A percentile compares a stretch with the other conserved stretches of the same genome.
phyloP scores from a whole-genome alignment of 2,888 invertebrate species.

The Tricholauxania praeusta region DNA sequence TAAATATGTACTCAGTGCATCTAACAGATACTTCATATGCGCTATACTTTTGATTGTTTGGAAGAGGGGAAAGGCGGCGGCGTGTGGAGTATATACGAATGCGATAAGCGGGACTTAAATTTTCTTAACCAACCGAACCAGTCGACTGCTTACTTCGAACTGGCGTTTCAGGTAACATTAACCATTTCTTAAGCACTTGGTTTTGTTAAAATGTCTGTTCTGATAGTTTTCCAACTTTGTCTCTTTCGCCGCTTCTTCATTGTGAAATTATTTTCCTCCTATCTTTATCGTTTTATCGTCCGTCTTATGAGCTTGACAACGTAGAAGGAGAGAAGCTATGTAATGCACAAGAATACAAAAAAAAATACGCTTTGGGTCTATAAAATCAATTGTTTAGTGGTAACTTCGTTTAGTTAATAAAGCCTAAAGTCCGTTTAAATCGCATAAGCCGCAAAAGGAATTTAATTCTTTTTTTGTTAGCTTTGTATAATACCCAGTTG shows the following conservation, averaged over 20 bases:
- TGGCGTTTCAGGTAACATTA: conserved; percentile 62
- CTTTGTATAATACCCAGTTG: too few relatives aligned
- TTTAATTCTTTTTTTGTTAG: too few relatives aligned
- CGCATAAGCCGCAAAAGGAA: too few relatives aligned
- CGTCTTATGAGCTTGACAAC: neutral
- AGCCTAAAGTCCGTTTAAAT: conserved; percentile 42
- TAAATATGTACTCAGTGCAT: conserved; percentile 17
- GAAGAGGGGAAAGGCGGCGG: neutral
- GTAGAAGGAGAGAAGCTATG: too few relatives aligned
- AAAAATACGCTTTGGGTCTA: neutral
- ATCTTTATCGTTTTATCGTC: conserved; percentile 36
- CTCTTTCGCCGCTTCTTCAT: conserved; percentile 36
- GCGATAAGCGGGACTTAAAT: conserved; percentile 17
- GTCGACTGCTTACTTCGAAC: conserved; percentile 66
- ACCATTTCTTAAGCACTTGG: conserved; percentile 66
- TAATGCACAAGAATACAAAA: neutral
- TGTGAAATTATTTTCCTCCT: conserved; percentile 44
- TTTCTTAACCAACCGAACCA: conserved; percentile 59
- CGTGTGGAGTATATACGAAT: conserved; percentile 13
- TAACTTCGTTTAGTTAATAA: neutral
- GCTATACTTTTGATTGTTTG: neutral
- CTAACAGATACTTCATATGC: conserved; percentile 1
- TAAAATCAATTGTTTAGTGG: too few relatives aligned
- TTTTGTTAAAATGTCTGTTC: conserved; percentile 43
- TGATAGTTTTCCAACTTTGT: conserved; percentile 34